Evolutionary conservation across 2,888 invertebrate species (phyloP).

Genomic region (Sturmia bella): DNA sequence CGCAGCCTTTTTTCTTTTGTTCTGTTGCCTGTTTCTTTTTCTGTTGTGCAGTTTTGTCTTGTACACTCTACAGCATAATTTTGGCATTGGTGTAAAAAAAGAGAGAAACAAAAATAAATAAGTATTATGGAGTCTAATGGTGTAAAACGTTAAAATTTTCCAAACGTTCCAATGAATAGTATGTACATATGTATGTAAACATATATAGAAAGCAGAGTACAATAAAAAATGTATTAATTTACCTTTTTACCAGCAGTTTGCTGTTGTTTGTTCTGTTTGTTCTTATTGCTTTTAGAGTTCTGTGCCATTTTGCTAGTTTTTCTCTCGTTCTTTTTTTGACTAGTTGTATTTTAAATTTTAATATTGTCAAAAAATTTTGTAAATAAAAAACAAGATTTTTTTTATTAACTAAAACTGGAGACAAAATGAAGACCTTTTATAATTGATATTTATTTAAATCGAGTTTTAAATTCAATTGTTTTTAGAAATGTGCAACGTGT

Average conservation of each 20-base stretch:
- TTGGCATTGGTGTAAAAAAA: slow-evolving; percentile 25
- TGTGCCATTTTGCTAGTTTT: slow-evolving; percentile 78
- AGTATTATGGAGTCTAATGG: not conserved
- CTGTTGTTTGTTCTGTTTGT: slow-evolving; percentile 80
- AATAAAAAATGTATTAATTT: slow-evolving; percentile 61
- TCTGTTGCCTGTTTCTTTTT: slow-evolving; percentile 77
- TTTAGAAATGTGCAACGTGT: too few relatives aligned
- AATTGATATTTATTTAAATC: not conserved
- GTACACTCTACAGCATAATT: slow-evolving; percentile 74
- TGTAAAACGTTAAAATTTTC: not conserved
- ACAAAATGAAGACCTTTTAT: not conserved
- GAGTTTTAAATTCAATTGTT: too few relatives aligned
- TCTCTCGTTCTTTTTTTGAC: slow-evolving; percentile 58
- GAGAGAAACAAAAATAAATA: slow-evolving; percentile 25
- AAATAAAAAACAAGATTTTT: slow-evolving; percentile 27
- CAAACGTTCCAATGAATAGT: not conserved
- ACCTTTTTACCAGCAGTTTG: slow-evolving; percentile 78
- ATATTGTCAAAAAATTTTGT: slow-evolving; percentile 70
- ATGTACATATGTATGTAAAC: too few relatives aligned
- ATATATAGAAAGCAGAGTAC: not conserved
- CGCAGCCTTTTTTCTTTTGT: slow-evolving; percentile 76
- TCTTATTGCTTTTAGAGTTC: slow-evolving; percentile 80
- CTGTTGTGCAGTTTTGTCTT: slow-evolving; percentile 79
- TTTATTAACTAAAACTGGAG: slow-evolving; percentile 56
- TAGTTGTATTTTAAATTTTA: slow-evolving; percentile 70